A percentile compares a stretch with the other conserved stretches of the same genome.
phyloP scores from a whole-genome alignment of 2,113 vertebrate genomes.

The Coregonus clupeaformis region DNA sequence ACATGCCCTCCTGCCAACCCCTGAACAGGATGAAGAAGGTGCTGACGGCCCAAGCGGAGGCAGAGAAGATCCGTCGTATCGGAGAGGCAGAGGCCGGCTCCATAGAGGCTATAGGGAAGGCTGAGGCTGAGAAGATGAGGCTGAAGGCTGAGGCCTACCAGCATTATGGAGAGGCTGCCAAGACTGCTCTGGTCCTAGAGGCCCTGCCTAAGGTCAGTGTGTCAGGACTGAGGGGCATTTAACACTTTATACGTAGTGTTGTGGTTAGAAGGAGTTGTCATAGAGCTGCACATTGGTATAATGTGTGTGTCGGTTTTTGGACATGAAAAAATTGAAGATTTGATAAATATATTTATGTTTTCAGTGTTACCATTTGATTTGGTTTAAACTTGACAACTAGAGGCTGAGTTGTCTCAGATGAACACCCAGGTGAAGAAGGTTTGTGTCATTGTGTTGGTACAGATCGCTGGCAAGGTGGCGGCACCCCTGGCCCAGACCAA shows the following conservation, averaged over 20 bases:
- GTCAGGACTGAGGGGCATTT: background rate
- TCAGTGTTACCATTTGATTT: no score
- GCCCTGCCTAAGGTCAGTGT: conserved; percentile 87
- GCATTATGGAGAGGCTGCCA: conserved; percentile 89
- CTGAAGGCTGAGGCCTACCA: conserved; percentile 92
- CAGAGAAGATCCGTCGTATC: conserved; percentile 89
- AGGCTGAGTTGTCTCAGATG: no score
- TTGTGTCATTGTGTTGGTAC: conserved; percentile 10
- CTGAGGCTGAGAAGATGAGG: conserved; percentile 92
- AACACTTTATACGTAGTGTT: background rate
- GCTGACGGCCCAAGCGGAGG: conserved; percentile 88
- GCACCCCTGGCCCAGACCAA: conserved; percentile 87
- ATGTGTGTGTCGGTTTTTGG: no score
- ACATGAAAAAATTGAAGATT: no score
- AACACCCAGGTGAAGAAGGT: background rate
- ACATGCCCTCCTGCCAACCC: background rate
- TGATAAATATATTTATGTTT: no score
- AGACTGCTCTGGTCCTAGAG: conserved; percentile 90
- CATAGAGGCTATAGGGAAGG: conserved; percentile 88
- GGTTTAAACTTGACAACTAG: no score
- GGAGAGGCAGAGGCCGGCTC: conserved; percentile 91
- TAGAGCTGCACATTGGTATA: no score
- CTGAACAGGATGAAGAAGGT: conserved; percentile 85
- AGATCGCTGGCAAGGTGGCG: conserved; percentile 90
- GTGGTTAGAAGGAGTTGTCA: no score